Conservation (phyloP, 2,888 invertebrate species). For the Phyto melanocephala region DNA sequence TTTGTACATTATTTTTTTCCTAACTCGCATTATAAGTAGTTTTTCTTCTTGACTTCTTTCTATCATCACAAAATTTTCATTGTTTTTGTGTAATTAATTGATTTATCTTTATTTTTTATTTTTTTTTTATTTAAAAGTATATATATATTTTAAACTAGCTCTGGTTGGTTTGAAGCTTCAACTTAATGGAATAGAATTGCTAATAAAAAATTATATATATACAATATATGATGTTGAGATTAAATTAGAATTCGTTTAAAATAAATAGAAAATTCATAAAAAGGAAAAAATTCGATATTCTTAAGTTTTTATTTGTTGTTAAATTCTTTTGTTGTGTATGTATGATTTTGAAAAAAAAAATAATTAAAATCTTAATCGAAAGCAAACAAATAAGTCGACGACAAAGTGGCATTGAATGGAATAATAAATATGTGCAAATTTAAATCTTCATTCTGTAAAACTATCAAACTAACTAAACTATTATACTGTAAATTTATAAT, state of each 20-base stretch:
- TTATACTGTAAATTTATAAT: no score
- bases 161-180: conserved; percentile 41
- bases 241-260: conserved; percentile 63
- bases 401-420: no score
- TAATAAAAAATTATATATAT: conserved; percentile 38
- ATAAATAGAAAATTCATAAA: conserved; percentile 64
- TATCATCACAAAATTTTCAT: conserved; percentile 59
- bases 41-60: conserved; percentile 6
- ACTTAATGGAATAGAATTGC: conserved; percentile 27
- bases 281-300: conserved; percentile 8
- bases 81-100: conserved; percentile 63
- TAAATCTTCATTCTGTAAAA: no score
- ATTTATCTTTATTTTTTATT: conserved; percentile 29
- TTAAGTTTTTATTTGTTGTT: conserved; percentile 42
- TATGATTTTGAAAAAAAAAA: not conserved
- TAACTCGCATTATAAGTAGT: conserved; percentile 43
- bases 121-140: conserved; percentile 12
- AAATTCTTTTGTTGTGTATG: not conserved
- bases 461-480: no score
- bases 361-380: no score
- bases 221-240: conserved; percentile 56
- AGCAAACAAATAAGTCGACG: no score
- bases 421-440: no score
- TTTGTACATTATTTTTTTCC: conserved; percentile 63
- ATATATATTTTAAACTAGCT: not conserved